Conservation (phyloP, 2,888 invertebrate species). For the Xiphydria camelus region DNA sequence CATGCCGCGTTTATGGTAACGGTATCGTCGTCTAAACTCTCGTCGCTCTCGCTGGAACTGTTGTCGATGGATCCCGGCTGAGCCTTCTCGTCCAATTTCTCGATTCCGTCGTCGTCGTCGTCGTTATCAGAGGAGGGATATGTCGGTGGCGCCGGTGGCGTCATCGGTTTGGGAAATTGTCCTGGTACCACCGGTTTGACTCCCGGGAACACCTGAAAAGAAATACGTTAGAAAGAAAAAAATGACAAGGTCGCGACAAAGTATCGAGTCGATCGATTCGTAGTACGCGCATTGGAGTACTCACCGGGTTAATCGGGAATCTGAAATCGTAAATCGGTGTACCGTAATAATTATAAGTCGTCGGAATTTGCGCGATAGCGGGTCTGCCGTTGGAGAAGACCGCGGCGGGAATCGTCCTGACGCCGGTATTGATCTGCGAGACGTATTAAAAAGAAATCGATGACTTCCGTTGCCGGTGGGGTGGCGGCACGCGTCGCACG, state of each 20-base stretch:
- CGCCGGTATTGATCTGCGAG: too few relatives aligned
- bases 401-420: slow-evolving; percentile 20
- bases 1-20: too few relatives aligned
- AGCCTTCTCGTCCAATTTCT: slow-evolving; percentile 39
- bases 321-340: slow-evolving; percentile 35
- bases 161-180: slow-evolving; percentile 8
- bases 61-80: slow-evolving; percentile 23
- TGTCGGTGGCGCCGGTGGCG: slow-evolving; percentile 21
- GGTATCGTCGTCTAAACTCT: too few relatives aligned
- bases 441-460: too few relatives aligned
- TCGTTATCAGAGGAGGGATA: too few relatives aligned
- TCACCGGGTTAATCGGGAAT: slow-evolving; percentile 36
- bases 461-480: too few relatives aligned
- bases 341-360: slow-evolving; percentile 33
- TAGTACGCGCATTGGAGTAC: too few relatives aligned
- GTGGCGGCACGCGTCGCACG: too few relatives aligned
- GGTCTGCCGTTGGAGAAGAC: slow-evolving; percentile 25
- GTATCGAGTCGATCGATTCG: too few relatives aligned
- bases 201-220: neutral
- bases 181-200: slow-evolving; percentile 13
- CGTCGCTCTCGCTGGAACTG: neutral
- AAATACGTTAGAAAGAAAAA: too few relatives aligned
- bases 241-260: too few relatives aligned
- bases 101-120: slow-evolving; percentile 24
- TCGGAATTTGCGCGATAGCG: slow-evolving; percentile 20